Base-by-base conservation (phyloP, 1,140 invertebrate genomes). In the Whitmania pigra region DNA sequence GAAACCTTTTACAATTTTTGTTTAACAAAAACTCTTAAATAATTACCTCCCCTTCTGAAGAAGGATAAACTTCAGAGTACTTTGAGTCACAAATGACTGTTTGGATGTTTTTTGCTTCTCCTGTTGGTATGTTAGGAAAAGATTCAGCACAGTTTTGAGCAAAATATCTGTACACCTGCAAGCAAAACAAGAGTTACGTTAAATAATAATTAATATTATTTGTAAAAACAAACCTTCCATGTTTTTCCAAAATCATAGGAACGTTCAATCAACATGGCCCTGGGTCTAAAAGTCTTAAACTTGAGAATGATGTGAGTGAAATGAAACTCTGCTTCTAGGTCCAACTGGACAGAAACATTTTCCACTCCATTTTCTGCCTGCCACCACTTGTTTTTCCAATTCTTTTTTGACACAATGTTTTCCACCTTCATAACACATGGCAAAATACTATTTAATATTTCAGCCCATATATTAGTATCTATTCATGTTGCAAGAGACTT, bases 301-400 rank as follows among this genome's bases (percentile, higher is more conserved):
- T 88, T 90, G 77, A 96, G 94, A 73, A 96, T 93, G 77, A 97
- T 86, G 87, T 96, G 94, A 22, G 94, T 97, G 77, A 97, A 92
- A 82, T 95, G 93, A 83, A 97, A 97, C 83, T 97, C 94, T 0
- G 93, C 92, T 83, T 95, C 93, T 80, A 97, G 84, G 81, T 96
- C 89, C 69, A 97, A 83, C 80, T 89, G 89, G 75, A 97, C 89
- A 60, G 87, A 88, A n/a, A 93, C 92, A 81, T 93, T 89, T 83
- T 94, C 89, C 75, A 88, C 87, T 31, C 93, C 94, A 82, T 94
- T 96, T 83, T 92, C 89, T 17, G 93, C 92, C 80, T 97, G 94
- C 93, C 93, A 97, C 93, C 94, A 96, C 27, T 89, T 89, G 73
- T 86, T 85, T 60, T 79, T 80, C 27, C 84, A 73, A n/a, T 80